Evolutionary conservation across 2,797 vertebrate genomes (phyloP), one percentile per base, ranked within the genome.

Genomic region (Acropternis orthonyx): DNA sequence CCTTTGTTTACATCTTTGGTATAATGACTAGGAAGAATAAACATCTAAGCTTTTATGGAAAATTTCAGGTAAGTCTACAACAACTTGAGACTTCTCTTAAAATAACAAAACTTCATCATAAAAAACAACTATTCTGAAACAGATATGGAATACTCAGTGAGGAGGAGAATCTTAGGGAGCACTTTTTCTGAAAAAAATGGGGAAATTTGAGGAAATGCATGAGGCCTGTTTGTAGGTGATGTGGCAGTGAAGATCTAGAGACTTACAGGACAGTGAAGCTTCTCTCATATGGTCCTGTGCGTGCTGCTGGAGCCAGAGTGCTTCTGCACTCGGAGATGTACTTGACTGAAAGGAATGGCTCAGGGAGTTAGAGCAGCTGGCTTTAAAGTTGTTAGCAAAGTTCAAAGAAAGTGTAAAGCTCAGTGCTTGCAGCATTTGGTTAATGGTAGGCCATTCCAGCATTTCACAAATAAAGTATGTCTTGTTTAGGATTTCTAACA

Each of bases 401-500:
- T 84, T 94, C 85, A 95, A 72, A 28, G 43, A 62, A 81, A 95
- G 93, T 93, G 55, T 94, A 86, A 66, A 93, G 19, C 83, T 84
- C 2, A 2, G 27, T 73, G 73, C 62, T 84, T 63, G 51, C 73
- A 86, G 88, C 39, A 32, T 59, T 95, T 79, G 58, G 48, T 75
- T 90, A 86, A 78, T 72, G 69, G 41, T 55, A 68, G 82, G 58
- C 39, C 6, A 51, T 73, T 95, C 62, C 55, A 94, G 73, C 59
- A 44, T 61, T 76, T 79, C 85, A 65, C 44, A 93, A 72, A 95
- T 85, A 92, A 92, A 93, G 51, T 51, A 61, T 81, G 63, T 46
- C 85, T 88, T 93, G 67, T 90, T 96, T 74, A 82, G 77, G 85
- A 73, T 67, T 92, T 95, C 74, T 77, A 88, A 74, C 88, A 88